Conservation (phyloP, 2,797 vertebrate genomes). For the Neomorphus geoffroyi region DNA sequence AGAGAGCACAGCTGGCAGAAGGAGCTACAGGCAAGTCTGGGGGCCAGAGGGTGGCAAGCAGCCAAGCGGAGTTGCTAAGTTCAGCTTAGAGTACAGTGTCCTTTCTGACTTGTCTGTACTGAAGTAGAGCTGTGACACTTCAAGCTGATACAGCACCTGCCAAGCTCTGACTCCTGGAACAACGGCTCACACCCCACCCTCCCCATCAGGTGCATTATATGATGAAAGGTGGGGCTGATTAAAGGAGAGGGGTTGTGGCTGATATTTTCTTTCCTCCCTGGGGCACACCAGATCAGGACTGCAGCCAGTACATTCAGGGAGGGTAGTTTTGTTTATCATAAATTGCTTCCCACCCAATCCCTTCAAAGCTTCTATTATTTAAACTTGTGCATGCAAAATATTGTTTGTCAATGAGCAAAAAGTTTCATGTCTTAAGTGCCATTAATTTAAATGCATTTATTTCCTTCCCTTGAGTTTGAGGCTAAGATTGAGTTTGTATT, state of each 20-base stretch:
- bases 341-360: background rate
- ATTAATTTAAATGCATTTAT: background rate
- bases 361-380: background rate
- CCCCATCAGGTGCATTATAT: background rate
- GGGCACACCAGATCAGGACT: background rate
- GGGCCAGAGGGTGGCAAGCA: background rate
- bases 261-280: background rate
- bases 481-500: too few relatives aligned
- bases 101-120: background rate
- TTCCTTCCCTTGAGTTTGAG: background rate
- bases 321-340: background rate
- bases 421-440: background rate
- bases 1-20: background rate
- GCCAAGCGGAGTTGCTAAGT: background rate
- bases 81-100: background rate
- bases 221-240: background rate
- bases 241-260: background rate
- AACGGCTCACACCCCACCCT: fast-evolving
- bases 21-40: background rate
- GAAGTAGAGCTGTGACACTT: fast-evolving
- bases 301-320: background rate
- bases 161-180: background rate
- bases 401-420: background rate
- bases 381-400: background rate
- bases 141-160: background rate